phyloP scores from a whole-genome alignment of 2,113 vertebrate genomes.

The Porphyrio hochstetteri region DNA sequence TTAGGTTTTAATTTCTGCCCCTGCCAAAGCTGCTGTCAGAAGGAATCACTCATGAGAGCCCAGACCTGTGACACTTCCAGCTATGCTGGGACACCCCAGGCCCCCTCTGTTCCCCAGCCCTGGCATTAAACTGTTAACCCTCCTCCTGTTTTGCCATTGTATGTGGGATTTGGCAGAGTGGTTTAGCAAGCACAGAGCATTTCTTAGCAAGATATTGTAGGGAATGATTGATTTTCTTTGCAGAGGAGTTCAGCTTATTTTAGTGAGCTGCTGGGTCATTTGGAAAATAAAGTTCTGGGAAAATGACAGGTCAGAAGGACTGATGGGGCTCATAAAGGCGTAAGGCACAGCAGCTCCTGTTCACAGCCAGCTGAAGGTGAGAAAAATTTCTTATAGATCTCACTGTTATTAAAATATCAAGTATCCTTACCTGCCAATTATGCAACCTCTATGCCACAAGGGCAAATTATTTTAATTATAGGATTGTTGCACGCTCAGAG shows the following conservation, averaged over 20 bases:
- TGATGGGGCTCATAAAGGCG: background rate
- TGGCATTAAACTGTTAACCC: background rate
- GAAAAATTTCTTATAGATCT: background rate
- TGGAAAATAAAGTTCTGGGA: slow-evolving; percentile 34
- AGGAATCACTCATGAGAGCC: background rate
- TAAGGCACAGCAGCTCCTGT: slow-evolving; percentile 5
- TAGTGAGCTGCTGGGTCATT: background rate
- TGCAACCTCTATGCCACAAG: background rate
- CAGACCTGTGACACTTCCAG: background rate
- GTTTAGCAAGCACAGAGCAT: background rate
- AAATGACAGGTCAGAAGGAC: slow-evolving; percentile 17
- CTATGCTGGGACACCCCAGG: background rate
- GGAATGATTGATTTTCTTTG: background rate
- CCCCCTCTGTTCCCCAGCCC: background rate
- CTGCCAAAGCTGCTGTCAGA: background rate
- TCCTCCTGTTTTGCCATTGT: background rate
- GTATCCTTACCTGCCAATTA: slow-evolving; percentile 17
- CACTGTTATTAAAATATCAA: slow-evolving; percentile 39
- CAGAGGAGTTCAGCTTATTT: background rate
- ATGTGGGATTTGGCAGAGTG: background rate
- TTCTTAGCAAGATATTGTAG: background rate
- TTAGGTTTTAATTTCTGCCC: background rate
- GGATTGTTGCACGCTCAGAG: background rate
- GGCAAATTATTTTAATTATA: slow-evolving; percentile 56
- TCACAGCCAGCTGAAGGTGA: slow-evolving; percentile 4